A percentile compares a stretch with the other conserved stretches of the same genome.
These are phyloP conservation scores for Lepidurus packardi DNA, from an alignment of 1,140 invertebrate genomes.

Conservation along the genomic window DNA sequence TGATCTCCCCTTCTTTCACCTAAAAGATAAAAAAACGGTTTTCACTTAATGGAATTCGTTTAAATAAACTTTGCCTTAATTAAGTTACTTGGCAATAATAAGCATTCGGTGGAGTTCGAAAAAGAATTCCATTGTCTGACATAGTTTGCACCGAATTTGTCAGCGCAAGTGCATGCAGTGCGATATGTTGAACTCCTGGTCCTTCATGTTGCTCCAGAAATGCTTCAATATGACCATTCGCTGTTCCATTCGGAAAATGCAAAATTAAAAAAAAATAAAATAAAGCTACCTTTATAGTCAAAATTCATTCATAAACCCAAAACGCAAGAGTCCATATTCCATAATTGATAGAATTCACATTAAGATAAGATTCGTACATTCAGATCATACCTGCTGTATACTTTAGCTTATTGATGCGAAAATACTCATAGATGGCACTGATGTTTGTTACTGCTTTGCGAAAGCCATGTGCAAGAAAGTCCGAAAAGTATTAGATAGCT, in stretches of 20 bases:
- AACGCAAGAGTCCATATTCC: too few relatives aligned
- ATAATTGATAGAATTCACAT: too few relatives aligned
- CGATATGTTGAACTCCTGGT: constrained; percentile 52
- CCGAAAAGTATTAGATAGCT: too few relatives aligned
- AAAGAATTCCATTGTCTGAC: constrained; percentile 43
- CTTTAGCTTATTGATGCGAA: too few relatives aligned
- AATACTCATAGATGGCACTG: too few relatives aligned
- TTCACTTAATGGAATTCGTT: not conserved
- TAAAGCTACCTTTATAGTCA: not conserved
- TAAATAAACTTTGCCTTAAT: not conserved
- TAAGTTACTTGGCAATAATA: constrained; percentile 46
- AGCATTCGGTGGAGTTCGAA: constrained; percentile 47
- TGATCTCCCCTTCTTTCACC: constrained; percentile 44
- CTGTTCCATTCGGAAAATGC: constrained; percentile 37
- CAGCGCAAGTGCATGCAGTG: constrained; percentile 46
- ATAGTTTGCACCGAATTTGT: constrained; percentile 43
- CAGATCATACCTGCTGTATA: too few relatives aligned
- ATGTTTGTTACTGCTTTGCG: too few relatives aligned
- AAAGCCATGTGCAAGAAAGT: too few relatives aligned
- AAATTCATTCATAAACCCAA: not conserved
- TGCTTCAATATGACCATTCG: constrained; percentile 47
- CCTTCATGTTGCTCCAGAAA: constrained; percentile 49
- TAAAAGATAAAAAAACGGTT: not conserved
- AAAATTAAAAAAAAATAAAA: too few relatives aligned
- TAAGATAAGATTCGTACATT: too few relatives aligned